Evolutionary conservation across 1,140 invertebrate genomes (phyloP), one percentile per base, ranked within the genome.

Genomic region (Wasmannia auropunctata): DNA sequence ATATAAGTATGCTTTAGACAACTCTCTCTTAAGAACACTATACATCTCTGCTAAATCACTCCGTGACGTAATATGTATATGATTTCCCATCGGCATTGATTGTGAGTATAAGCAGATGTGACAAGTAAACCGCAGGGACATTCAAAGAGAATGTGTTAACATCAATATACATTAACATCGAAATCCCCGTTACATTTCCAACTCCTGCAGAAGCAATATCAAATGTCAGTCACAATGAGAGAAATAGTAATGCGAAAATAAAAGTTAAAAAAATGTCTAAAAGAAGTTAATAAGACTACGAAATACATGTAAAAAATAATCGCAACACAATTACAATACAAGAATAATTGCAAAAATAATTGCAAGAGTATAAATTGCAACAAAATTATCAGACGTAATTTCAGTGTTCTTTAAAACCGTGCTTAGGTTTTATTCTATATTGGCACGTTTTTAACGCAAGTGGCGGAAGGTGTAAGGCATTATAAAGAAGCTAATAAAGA

Each of bases 91-190:
- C 31, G 56, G 74, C 37, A 65, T 14, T 63, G 28, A n/a, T n/a
- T n/a, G n/a, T n/a, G n/a, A 77, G 14, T 40, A 31, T 34, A 77
- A 63, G 16, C 37, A 10, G n/a, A 63, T 79, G 34, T 79, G 75
- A 79, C 58, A 79, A 40, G 14, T 65, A 79, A 14, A 7, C 75
- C 43, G 11, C 1, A 22, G 75, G 25, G 58, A 79, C 40, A 28
- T 34, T 79, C 75, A 65, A 79, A 79, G 58, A 79, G 58, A 79
- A 79, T 65, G n/a, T 49, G n/a, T n/a, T n/a, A n/a, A n/a, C n/a
- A n/a, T n/a, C n/a, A n/a, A n/a, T n/a, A 19, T 40, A 49, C 65
- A 79, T 65, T 79, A 79, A 79, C 60, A 79, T 51, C 51, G 25
- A 56, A 75, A 40, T 67, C n/a, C 51, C 58, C 28, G 25, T 77